These are phyloP conservation scores for Chaetodon trifasciatus DNA, from an alignment of 2,797 vertebrate genomes.

Conservation along the genomic window DNA sequence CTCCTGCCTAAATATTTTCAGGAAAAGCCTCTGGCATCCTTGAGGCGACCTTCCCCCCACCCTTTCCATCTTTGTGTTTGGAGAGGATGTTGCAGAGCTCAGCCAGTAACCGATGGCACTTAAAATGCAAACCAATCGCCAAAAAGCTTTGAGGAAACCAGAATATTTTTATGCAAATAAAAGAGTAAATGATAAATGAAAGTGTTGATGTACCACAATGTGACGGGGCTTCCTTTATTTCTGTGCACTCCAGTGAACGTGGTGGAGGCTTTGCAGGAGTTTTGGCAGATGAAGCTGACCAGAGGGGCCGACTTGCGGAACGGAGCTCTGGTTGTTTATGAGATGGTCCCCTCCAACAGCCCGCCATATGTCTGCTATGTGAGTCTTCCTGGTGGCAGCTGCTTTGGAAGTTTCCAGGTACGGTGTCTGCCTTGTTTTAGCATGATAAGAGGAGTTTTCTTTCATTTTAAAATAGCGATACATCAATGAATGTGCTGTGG, in stretches of 20 bases:
- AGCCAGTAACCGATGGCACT: neutral
- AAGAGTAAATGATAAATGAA: neutral
- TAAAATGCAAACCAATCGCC: neutral
- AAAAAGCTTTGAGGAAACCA: neutral
- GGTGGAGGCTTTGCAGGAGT: constrained; percentile 98
- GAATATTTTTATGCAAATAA: neutral
- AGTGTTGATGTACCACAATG: neutral
- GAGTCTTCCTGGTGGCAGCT: constrained; percentile 96
- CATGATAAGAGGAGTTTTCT: neutral
- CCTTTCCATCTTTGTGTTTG: constrained; percentile 56
- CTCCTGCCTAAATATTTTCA: constrained; percentile 54
- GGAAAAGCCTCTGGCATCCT: constrained; percentile 66
- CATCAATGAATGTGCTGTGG: neutral
- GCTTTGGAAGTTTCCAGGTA: constrained; percentile 99
- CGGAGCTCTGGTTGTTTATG: constrained; percentile 96
- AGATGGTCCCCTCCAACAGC: constrained; percentile 96
- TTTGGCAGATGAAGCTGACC: constrained; percentile 99
- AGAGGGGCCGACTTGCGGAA: constrained; percentile 95
- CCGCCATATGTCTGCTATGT: constrained; percentile 97
- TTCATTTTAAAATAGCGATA: neutral
- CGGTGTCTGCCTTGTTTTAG: neutral
- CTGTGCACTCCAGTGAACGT: constrained; percentile 90
- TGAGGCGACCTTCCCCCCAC: constrained; percentile 39
- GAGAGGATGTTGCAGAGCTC: constrained; percentile 49
- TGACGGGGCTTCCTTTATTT: constrained; percentile 23